These are phyloP conservation scores for Drosophila kanapiae DNA, from an alignment of 1,140 invertebrate genomes.

Conservation along the genomic window DNA sequence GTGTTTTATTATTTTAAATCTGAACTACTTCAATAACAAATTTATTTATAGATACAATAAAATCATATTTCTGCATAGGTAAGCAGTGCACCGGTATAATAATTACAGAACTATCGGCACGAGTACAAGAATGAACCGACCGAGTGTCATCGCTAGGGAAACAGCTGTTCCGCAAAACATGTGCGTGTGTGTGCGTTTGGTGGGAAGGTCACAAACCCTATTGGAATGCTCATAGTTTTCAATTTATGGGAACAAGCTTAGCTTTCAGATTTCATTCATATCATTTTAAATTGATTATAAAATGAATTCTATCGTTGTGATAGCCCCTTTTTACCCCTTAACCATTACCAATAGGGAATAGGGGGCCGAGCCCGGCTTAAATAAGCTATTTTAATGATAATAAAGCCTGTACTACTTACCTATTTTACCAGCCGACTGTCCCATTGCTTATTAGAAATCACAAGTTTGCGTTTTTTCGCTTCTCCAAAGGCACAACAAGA, in stretches of 20 bases:
- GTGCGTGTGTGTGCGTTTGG: constrained; percentile 37
- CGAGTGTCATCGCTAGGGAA: constrained; percentile 51
- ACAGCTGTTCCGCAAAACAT: constrained; percentile 55
- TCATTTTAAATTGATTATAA: background rate
- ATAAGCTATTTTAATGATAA: background rate
- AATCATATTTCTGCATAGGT: background rate
- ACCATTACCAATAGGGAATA: background rate
- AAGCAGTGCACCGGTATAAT: background rate
- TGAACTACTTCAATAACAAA: background rate
- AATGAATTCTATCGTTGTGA: background rate
- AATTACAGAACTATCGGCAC: constrained; percentile 24
- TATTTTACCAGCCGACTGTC: constrained; percentile 82
- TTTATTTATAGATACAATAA: background rate
- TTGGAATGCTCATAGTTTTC: constrained; percentile 52
- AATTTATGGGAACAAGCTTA: constrained; percentile 22
- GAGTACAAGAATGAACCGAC: background rate
- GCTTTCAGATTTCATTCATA: constrained; percentile 22
- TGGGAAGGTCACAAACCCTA: constrained; percentile 71
- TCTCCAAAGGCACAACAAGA: constrained; percentile 37
- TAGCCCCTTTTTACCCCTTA: background rate
- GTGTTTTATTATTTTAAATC: background rate
- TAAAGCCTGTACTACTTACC: constrained; percentile 60
- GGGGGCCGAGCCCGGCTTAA: background rate
- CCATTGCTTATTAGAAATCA: constrained; percentile 62
- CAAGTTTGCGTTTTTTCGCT: constrained; percentile 25